Evolutionary conservation across 2,888 invertebrate species (phyloP).

Genomic region (Ferdinandea cuprea): DNA sequence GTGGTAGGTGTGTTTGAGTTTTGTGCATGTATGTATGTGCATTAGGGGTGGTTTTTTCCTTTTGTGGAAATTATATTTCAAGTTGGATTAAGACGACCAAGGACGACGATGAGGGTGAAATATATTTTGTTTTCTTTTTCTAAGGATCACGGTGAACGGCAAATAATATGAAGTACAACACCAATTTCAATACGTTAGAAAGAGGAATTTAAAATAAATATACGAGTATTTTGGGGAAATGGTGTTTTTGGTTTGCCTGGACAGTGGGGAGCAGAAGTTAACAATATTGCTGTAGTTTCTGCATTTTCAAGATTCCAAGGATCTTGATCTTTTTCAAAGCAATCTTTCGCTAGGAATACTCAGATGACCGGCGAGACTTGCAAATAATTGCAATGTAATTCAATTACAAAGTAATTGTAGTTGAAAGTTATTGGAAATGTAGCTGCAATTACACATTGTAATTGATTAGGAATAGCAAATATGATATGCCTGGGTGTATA

Average conservation of each 20-base stretch:
- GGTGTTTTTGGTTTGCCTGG: background rate
- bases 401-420: too few species aligned
- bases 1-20: constrained; percentile 11
- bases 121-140: constrained; percentile 4
- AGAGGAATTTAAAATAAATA: constrained; percentile 25
- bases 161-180: constrained; percentile 41
- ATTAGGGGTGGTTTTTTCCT: constrained; percentile 21
- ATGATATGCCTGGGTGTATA: too few species aligned
- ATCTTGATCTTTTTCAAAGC: too few species aligned
- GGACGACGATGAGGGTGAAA: constrained; percentile 59
- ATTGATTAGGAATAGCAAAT: too few species aligned
- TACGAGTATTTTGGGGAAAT: constrained; percentile 3
- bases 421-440: too few species aligned
- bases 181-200: constrained; percentile 58
- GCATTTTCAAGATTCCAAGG: too few species aligned
- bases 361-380: too few species aligned
- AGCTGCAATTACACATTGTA: too few species aligned
- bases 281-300: background rate
- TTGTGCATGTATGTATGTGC: constrained; percentile 23
- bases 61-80: constrained; percentile 39
- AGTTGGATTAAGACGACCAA: constrained; percentile 62
- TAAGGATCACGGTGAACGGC: constrained; percentile 23
- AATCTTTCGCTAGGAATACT: too few species aligned
- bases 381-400: too few species aligned
- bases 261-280: constrained; percentile 13